These are phyloP conservation scores for Chelidonichthys spinosus DNA, from an alignment of 2,797 vertebrate species.

Conservation along the genomic window DNA sequence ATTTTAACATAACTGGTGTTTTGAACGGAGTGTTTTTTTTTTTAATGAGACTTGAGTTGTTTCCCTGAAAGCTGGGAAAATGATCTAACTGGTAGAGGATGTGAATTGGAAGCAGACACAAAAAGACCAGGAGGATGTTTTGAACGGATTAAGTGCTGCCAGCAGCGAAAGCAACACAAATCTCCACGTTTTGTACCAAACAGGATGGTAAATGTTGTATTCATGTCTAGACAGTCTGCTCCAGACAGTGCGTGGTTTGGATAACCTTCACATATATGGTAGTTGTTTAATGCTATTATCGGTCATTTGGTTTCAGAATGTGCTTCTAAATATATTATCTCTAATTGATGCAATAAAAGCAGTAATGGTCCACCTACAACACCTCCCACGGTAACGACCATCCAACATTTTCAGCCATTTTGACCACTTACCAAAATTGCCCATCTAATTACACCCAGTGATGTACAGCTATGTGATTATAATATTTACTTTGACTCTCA, in stretches of 20 bases:
- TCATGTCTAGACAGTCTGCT: conserved; percentile 29
- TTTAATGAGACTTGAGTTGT: conserved; percentile 37
- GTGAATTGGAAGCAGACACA: conserved; percentile 55
- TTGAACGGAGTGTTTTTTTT: conserved; percentile 47
- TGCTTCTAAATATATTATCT: conserved; percentile 23
- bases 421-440: conserved; percentile 8
- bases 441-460: neutral
- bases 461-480: neutral
- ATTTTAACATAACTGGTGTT: conserved; percentile 55
- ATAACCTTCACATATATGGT: conserved; percentile 13
- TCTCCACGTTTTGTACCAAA: conserved; percentile 27
- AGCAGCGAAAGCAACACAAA: conserved; percentile 42
- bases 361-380: conserved; percentile 20
- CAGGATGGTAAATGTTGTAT: conserved; percentile 12
- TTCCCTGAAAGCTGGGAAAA: conserved; percentile 44
- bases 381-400: conserved; percentile 3
- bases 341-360: conserved; percentile 52
- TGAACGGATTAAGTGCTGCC: conserved; percentile 53
- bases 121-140: conserved; percentile 53
- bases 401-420: conserved; percentile 8
- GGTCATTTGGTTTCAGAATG: conserved; percentile 47
- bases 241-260: conserved; percentile 39
- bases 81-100: conserved; percentile 62
- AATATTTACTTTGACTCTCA: neutral
- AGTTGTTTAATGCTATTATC: conserved; percentile 42